Percentiles rank a stretch among this genome's conserved stretches.
These are phyloP conservation scores for Pseudoatta argentina DNA, from an alignment of 1,140 invertebrate species.

Conservation along the genomic window DNA sequence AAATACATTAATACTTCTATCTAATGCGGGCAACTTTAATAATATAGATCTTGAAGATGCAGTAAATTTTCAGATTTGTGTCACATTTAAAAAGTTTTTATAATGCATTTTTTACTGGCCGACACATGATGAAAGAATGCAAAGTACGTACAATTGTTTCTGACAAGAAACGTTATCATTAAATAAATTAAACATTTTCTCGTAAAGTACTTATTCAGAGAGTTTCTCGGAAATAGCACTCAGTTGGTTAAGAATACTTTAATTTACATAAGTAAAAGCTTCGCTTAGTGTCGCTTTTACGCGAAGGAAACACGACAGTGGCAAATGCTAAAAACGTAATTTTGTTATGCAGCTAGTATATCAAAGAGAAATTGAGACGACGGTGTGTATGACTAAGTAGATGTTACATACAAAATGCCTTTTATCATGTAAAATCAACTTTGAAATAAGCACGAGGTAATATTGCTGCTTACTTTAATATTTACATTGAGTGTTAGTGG, in stretches of 20 bases:
- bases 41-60: neutral
- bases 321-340: constrained; percentile 37
- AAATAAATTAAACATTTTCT: constrained; percentile 25
- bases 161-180: constrained; percentile 22
- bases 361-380: constrained; percentile 35
- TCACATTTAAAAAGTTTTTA: constrained; percentile 10
- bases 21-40: neutral
- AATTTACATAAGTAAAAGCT: constrained; percentile 60
- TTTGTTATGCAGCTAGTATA: constrained; percentile 27
- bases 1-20: neutral
- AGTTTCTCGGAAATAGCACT: constrained; percentile 46
- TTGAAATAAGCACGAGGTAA: neutral
- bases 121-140: neutral
- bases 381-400: neutral
- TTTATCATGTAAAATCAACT: constrained; percentile 2
- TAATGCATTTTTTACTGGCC: neutral
- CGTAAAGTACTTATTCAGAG: constrained; percentile 21
- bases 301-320: constrained; percentile 11
- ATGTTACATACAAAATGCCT: neutral
- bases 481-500: neutral
- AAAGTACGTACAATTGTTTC: constrained; percentile 30
- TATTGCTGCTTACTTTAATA: neutral
- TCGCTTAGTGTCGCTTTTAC: constrained; percentile 42
- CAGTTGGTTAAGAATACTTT: constrained; percentile 57
- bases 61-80: neutral